Evolutionary conservation across 2,797 vertebrate genomes (phyloP).

Genomic region (Tangara arthus): DNA sequence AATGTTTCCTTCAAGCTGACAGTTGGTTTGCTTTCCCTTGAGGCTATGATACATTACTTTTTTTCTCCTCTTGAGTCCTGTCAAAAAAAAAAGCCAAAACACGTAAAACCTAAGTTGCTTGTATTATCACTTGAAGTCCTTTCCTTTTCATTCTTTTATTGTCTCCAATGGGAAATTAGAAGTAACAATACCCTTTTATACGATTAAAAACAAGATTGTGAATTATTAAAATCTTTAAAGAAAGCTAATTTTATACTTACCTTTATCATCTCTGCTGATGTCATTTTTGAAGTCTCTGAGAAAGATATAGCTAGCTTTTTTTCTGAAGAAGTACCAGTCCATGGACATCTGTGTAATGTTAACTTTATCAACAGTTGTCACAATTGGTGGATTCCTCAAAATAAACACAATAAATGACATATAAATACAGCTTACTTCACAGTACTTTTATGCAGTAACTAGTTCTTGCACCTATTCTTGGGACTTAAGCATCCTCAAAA

Average conservation of each 20-base stretch:
- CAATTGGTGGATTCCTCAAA: not conserved
- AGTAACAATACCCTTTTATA: not conserved
- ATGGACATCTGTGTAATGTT: not conserved
- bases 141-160: not conserved
- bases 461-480: not conserved
- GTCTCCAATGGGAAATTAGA: not conserved
- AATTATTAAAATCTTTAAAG: not conserved
- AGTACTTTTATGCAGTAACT: not conserved
- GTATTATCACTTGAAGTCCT: not conserved
- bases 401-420: not conserved
- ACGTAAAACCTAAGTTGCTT: not conserved
- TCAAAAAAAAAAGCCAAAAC: not conserved
- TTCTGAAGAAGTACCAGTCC: not conserved
- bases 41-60: not conserved
- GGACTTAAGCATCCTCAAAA: not conserved
- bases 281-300: not conserved
- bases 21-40: slow-evolving; percentile 23
- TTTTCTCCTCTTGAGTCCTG: not conserved
- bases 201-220: not conserved
- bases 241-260: not conserved
- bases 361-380: not conserved
- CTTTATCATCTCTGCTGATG: not conserved
- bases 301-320: not conserved
- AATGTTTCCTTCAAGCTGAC: slow-evolving; percentile 19
- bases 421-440: not conserved